These are phyloP conservation scores for Nylanderia fulva DNA, from an alignment of 1,140 invertebrate genomes.

Conservation along the genomic window DNA sequence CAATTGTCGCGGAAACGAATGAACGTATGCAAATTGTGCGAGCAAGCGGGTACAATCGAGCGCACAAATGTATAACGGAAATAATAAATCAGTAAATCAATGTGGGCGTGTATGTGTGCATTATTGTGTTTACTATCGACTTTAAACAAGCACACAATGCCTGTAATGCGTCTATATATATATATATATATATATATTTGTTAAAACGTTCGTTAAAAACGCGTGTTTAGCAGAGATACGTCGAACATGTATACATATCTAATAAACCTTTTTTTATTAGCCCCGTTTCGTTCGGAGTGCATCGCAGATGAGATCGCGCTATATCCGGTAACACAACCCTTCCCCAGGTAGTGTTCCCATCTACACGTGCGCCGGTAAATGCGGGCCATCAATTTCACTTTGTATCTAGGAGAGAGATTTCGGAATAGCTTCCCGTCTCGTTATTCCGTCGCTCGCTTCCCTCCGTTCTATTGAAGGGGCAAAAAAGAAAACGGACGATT, in stretches of 20 bases:
- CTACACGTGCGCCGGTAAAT: conserved; percentile 40
- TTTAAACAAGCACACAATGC: background rate
- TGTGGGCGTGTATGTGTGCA: too few species aligned
- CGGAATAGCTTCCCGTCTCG: conserved; percentile 22
- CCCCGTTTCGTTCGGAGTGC: conserved; percentile 5
- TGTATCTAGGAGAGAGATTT: conserved; percentile 49
- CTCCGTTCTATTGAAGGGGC: conserved; percentile 12
- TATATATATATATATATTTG: too few species aligned
- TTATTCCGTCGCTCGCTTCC: conserved; percentile 41
- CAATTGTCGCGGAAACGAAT: conserved; percentile 50
- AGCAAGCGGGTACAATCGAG: background rate
- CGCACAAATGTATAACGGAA: background rate
- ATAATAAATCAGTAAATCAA: conserved; percentile 46
- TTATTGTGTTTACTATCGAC: background rate
- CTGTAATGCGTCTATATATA: too few species aligned
- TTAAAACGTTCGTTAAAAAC: background rate
- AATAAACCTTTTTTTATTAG: background rate
- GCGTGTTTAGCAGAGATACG: background rate
- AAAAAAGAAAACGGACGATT: conserved; percentile 39
- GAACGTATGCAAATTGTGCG: conserved; percentile 56
- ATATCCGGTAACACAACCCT: conserved; percentile 17
- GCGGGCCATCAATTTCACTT: conserved; percentile 54
- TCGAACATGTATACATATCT: background rate
- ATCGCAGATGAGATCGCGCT: conserved; percentile 19
- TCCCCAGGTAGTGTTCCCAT: conserved; percentile 12